Evolutionary conservation across 2,888 invertebrate species (phyloP), one percentile per base, ranked within the genome.

Genomic region (Apoda limacodes): DNA sequence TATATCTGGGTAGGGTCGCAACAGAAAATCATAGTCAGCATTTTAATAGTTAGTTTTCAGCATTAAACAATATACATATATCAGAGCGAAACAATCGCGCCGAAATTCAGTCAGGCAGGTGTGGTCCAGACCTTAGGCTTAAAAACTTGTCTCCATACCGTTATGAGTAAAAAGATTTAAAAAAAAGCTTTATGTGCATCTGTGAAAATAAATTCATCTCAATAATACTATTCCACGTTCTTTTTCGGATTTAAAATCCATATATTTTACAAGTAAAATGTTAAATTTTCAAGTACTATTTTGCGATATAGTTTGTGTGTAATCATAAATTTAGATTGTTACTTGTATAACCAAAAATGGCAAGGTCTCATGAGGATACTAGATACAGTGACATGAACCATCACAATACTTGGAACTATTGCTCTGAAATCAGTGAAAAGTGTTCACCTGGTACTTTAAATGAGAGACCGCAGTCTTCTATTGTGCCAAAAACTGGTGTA

Each of bases 331-430:
- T 7, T 17, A 17, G 7, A 6, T 17, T 14, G 10, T 6, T 7
- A 6, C 9, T 26, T 21, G 13, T 13, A 19, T 63, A 60, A 62
- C 64, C 65, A 67, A 67, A 69, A 60, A 82, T 82, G 81, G 75
- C 78, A 72, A 80, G 81, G 72, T 75, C 76, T 71, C 70, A 72
- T 49, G 80, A 81, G 64, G 75, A 78, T 60, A 64, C 72, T 43
- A 62, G 68, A 55, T 78, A 65, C 62, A 69, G 60, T 50, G 76
- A 81, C 54, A 52, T 69, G 48, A n/a, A n/a, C n/a, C 56, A 66
- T 53, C 62, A 61, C 52, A 75, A 67, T 62, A 63, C 72, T 58
- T 82, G 81, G 81, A 76, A 71, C 52, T 80, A 70, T 52, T 63
- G 60, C 46, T 50, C 65, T 51, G 76, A 76, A 52, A 52, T 64